Base-by-base conservation (phyloP, 2,113 vertebrate genomes). In the Cichladusa arquata region DNA sequence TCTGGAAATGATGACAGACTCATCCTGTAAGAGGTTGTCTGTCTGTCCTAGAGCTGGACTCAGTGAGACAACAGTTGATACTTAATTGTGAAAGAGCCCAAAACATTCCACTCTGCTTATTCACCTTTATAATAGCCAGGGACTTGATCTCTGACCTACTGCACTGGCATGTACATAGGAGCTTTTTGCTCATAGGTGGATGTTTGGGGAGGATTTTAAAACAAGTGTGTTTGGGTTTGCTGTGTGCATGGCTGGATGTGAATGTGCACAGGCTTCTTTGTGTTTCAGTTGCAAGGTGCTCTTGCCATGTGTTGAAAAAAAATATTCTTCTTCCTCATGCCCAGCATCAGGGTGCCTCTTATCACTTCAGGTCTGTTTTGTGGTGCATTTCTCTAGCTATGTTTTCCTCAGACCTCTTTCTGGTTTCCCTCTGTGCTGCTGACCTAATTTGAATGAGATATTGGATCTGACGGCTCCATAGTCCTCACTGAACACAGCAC, bases 381-480 rank as follows among this genome's bases (percentile, higher is more conserved):
- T 42, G 70, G 61, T 83, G 77, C 65, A 24, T 81, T 88, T 77
- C 25, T 70, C 42, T 62, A 28, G 56, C 31, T 50, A 22, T 56
- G 42, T 44, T 83, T 36, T 70, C 87, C 56, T 73, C 76, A 83
- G 76, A 86, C 23, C n/a, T 88, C 77, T 54, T 86, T 56, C 83
- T 76, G 58, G 45, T 89, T 95, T 92, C 57, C 40, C 88, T 89
- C 80, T 65, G 40, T 90, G 69, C 80, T 93, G 93, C 92, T 96
- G 95, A 96, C 96, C 95, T 97, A 84, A 96, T 96, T 96, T 90
- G 92, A 62, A 44, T 95, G 94, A 97, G 95, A 93, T 92, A 96
- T 90, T 94, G 93, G 90, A 88, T 92, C 85, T 95, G 96, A 94
- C 28, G 24, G 71, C 90, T 94, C 92, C 60, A 4, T 48, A 84